Evolutionary conservation across 2,888 invertebrate species (phyloP), one percentile per base, ranked within the genome.

Genomic region (Oscheius onirici): DNA sequence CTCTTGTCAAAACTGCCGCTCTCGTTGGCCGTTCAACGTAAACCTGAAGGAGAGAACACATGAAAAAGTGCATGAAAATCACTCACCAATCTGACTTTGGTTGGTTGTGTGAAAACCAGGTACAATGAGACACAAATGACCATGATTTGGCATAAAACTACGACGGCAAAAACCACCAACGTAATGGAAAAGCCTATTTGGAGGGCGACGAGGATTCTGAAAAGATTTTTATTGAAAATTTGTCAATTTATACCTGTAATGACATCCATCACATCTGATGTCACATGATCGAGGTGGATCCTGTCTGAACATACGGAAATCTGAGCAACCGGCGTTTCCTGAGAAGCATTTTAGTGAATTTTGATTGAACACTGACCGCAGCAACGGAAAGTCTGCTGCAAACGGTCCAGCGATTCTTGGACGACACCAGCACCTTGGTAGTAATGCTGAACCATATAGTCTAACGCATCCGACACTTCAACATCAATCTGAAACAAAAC

Each of bases 361-460:
- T 26, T 20, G 13, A 11, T 11, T 11, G 13, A 5, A 28, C n/a
- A 15, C 61, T 24, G 49, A 83, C 84, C 86, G 72, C 86, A 86
- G 71, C 86, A 86, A 65, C 86, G 68, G 58, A 86, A 86, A 10
- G 86, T 84, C 49, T 81, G 80, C 65, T 87, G 87, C 8, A 87
- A 74, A 13, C 82, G 77, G 61, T 87, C 87, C 15, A 87, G 67
- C 2, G 82, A 80, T 66, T 87, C 86, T 52, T 86, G 85, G 6
- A 87, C 79, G 20, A 87, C 78, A 8, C 85, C 82, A 6, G 87
- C 72, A 0, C 86, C 86, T 72, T 84, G 84, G 66, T 87, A 86
- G 71, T 87, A 87, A 73, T 87, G 86, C 58, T 87, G 87, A 6
- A 86, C 86, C 87, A 87, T 87, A 73, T 86, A 87, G 55, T 82